Percentiles rank a stretch among this genome's conserved stretches.
phyloP scores from a whole-genome alignment of 53 echinoderm and acorn worm species.

The Crossaster papposus region DNA sequence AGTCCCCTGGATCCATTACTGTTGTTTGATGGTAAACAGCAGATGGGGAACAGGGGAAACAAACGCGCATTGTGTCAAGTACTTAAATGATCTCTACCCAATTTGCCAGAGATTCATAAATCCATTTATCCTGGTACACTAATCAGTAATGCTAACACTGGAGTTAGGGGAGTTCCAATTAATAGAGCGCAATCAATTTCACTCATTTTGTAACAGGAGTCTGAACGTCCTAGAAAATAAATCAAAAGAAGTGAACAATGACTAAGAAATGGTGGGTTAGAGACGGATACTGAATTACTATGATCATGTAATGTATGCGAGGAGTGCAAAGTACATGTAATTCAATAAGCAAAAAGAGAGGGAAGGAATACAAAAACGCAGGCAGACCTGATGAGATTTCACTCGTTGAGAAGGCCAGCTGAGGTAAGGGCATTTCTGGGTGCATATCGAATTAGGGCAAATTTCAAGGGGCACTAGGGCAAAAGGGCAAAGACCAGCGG shows the following conservation, averaged over 20 bases:
- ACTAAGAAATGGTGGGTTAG: too few relatives aligned
- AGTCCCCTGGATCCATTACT: neutral
- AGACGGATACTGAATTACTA: too few relatives aligned
- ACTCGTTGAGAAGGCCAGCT: neutral
- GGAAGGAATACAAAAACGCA: too few relatives aligned
- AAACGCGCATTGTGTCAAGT: neutral
- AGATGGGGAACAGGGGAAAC: neutral
- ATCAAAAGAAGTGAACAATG: too few relatives aligned
- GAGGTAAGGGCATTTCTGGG: neutral
- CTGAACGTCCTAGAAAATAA: neutral
- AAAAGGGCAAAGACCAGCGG: neutral
- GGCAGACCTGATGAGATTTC: neutral
- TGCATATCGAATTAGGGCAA: neutral
- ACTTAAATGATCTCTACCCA: neutral
- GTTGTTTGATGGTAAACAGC: neutral
- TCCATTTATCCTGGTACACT: neutral
- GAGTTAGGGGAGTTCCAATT: neutral
- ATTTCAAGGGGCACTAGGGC: neutral
- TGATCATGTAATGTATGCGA: too few relatives aligned
- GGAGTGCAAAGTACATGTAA: too few relatives aligned
- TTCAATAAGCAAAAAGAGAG: too few relatives aligned
- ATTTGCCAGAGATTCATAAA: neutral
- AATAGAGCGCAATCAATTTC: neutral
- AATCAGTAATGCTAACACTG: neutral
- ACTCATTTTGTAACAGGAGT: neutral